Evolutionary conservation across 35 echinoderm and acorn worm genomes (phyloP), one percentile per base, ranked within the genome.

Genomic region (Strongylocentrotus purpuratus): DNA sequence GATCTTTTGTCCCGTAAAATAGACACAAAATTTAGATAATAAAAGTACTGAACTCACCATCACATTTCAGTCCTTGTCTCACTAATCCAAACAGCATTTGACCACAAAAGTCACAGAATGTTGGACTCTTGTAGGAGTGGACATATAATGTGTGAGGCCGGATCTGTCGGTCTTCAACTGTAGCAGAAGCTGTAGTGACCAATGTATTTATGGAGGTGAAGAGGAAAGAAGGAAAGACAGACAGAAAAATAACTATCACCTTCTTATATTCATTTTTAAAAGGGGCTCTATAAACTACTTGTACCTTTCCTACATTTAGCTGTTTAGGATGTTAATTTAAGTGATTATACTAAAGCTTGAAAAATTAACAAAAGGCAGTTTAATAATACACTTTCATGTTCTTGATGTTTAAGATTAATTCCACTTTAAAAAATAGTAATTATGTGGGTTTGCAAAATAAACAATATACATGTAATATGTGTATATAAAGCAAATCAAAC

Each of bases 41-140:
- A 5, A 78, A 78, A 8, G 20, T 78, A n/a, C 2, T 28, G 14
- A 48, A 96, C 98, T 91, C 95, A 99, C 98, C 98, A 91, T 99
- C 97, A 96, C 98, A 99, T 94, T 99, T 99, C 35, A 99, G 95
- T 47, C 98, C 98, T 71, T 99, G 98, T 91, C 97, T 95, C 14
- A 99, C 98, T 31, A 99, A 96, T 33, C 98, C 98, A 96, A 99
- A 99, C 17, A 99, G 95, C 97, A 99, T 97, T 70, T 99, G 97
- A 91, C 98, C 98, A 92, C 98, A 99, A 87, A 98, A 99, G 94
- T 99, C 98, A 94, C 98, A 99, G 86, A 99, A 99, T n/a, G 98
- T 98, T 78, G 98, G 98, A 52, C 95, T 95, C 92, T 99, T 99
- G 95, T 99, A 99, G 48, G 98, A 99, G 95, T 99, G 98, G 52